Percentiles rank a stretch among this genome's conserved stretches.
Conservation (phyloP, 1,140 invertebrate genomes). For the Macrobrachium rosenbergii region DNA sequence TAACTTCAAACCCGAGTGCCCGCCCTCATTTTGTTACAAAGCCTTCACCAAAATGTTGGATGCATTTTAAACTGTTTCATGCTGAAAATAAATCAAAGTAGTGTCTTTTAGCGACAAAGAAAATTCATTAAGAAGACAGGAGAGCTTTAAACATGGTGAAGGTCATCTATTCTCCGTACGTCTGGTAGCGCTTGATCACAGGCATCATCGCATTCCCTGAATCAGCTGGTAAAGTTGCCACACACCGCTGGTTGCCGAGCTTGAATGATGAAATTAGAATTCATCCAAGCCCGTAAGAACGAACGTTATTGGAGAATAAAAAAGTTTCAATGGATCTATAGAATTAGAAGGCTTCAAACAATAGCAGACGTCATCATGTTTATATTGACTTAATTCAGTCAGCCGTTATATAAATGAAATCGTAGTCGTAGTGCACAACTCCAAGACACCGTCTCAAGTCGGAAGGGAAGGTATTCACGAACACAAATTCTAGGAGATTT, state of each 20-base stretch:
- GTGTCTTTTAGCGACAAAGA: not conserved
- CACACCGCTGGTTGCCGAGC: constrained; percentile 45
- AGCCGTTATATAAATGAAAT: too few species aligned
- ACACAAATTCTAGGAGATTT: too few species aligned
- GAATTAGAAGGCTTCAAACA: too few species aligned
- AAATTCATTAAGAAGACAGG: not conserved
- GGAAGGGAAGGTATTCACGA: too few species aligned
- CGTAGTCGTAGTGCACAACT: too few species aligned
- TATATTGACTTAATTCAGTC: too few species aligned
- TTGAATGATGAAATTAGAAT: not conserved
- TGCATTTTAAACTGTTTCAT: not conserved
- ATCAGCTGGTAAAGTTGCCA: constrained; percentile 59
- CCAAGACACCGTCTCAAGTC: too few species aligned
- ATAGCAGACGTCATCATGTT: too few species aligned
- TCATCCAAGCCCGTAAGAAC: too few species aligned
- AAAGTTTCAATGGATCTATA: constrained; percentile 33
- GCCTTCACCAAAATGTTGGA: not conserved
- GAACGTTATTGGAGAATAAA: not conserved
- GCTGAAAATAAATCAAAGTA: not conserved
- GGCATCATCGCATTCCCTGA: constrained; percentile 59
- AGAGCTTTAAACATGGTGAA: not conserved
- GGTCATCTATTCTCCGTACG: constrained; percentile 22
- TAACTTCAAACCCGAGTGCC: constrained; percentile 19
- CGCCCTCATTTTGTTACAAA: constrained; percentile 3
- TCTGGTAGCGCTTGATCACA: constrained; percentile 24